phyloP scores from a whole-genome alignment of 2,797 vertebrate species.

The Orientallactaga sibirica region DNA sequence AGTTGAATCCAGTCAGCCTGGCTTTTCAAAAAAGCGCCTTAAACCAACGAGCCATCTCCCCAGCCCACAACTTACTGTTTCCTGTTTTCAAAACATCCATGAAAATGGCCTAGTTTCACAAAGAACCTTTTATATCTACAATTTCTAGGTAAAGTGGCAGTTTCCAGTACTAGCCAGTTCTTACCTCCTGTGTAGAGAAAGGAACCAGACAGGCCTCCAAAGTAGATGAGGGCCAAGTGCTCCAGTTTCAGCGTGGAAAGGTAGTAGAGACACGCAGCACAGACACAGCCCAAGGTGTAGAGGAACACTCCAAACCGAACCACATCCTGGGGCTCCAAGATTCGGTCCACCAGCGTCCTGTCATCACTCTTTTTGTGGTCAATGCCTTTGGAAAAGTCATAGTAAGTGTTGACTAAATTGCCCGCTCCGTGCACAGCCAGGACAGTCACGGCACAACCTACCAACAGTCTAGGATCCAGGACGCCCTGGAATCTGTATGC shows the following conservation, averaged over 20 bases:
- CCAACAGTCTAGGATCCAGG: slow-evolving; percentile 92
- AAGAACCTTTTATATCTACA: background rate
- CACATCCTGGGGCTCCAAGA: slow-evolving; percentile 96
- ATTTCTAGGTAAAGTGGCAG: background rate
- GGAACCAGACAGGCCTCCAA: slow-evolving; percentile 97
- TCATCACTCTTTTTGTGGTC: slow-evolving; percentile 99
- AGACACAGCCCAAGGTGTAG: slow-evolving; percentile 96
- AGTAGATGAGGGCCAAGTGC: slow-evolving; percentile 98
- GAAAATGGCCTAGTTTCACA: background rate
- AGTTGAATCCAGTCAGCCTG: no score
- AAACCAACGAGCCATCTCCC: no score
- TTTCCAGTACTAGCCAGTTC: slow-evolving; percentile 52
- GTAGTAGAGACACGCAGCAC: slow-evolving; percentile 93
- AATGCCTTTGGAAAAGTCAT: slow-evolving; percentile 99
- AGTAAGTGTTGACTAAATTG: slow-evolving; percentile 98
- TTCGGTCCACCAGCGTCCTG: slow-evolving; percentile 97
- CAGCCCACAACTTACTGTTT: background rate
- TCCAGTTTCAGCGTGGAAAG: slow-evolving; percentile 95
- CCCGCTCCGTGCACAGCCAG: slow-evolving; percentile 97
- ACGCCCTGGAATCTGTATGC: slow-evolving; percentile 95
- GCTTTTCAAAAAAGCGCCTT: no score
- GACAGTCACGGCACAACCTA: slow-evolving; percentile 95
- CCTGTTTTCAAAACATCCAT: background rate
- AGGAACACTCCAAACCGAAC: slow-evolving; percentile 97
- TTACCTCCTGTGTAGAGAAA: slow-evolving; percentile 99